Conservation (phyloP, 1,140 invertebrate genomes). For the Formica exsecta region DNA sequence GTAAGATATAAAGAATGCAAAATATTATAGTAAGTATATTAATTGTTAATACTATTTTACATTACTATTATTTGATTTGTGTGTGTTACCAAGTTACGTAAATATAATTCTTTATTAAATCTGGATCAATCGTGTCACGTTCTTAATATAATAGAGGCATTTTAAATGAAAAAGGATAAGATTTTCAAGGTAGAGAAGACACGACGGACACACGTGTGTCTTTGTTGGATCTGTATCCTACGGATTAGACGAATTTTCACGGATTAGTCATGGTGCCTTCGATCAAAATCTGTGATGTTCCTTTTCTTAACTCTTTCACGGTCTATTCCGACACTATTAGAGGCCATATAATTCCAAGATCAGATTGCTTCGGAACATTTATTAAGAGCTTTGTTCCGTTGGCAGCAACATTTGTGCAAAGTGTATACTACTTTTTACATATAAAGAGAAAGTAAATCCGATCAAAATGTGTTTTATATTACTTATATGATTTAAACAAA, state of each 20-base stretch:
- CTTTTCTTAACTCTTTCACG: constrained; percentile 32
- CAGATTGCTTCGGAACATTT: background rate
- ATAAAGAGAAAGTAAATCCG: background rate
- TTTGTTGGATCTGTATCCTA: background rate
- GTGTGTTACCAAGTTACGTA: background rate
- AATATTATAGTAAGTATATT: background rate
- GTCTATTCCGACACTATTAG: background rate
- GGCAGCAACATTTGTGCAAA: no score
- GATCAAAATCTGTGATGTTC: constrained; percentile 28
- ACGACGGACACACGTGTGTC: background rate
- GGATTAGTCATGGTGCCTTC: constrained; percentile 11
- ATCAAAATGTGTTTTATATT: background rate
- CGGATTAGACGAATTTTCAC: constrained; percentile 37
- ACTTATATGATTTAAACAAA: background rate
- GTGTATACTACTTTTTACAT: background rate
- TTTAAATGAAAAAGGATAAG: background rate
- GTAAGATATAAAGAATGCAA: no score
- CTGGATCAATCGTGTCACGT: background rate
- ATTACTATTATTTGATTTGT: background rate
- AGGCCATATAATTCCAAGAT: background rate
- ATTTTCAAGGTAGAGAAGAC: background rate
- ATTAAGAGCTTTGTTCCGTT: background rate
- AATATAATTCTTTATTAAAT: background rate
- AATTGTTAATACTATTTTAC: background rate
- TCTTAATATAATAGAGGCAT: background rate